A percentile compares a stretch with the other conserved stretches of the same genome.
These are phyloP conservation scores for Leptarthrus brevirostris DNA, from an alignment of 2,888 invertebrate species.

Conservation along the genomic window DNA sequence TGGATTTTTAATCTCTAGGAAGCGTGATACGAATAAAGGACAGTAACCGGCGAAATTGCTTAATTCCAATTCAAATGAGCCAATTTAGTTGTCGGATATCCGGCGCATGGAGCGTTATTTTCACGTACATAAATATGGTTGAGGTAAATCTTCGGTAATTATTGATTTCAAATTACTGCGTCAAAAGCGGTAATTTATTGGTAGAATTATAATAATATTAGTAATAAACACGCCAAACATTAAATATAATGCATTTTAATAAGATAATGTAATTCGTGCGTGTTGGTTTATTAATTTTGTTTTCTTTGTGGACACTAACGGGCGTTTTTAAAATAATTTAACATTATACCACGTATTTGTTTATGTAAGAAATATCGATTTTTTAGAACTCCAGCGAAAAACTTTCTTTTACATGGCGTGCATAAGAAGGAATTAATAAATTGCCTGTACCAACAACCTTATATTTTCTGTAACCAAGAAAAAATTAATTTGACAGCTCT, in stretches of 20 bases:
- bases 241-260: not conserved
- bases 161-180: not conserved
- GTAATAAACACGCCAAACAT: slow-evolving; percentile 21
- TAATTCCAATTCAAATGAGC: slow-evolving; percentile 52
- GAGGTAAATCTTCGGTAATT: slow-evolving; percentile 16
- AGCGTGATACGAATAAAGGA: not conserved
- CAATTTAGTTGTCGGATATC: slow-evolving; percentile 52
- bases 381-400: too few relatives aligned
- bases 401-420: too few relatives aligned
- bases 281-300: too few relatives aligned
- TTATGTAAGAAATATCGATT: too few relatives aligned
- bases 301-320: too few relatives aligned
- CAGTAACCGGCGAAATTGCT: slow-evolving; percentile 51
- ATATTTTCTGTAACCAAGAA: too few relatives aligned
- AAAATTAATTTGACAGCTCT: too few relatives aligned
- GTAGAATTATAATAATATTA: slow-evolving; percentile 5
- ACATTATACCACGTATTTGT: too few relatives aligned
- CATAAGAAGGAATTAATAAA: too few relatives aligned
- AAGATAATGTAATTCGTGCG: too few relatives aligned
- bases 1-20: not conserved
- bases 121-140: slow-evolving; percentile 17
- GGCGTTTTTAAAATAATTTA: too few relatives aligned
- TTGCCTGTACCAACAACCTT: too few relatives aligned
- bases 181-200: slow-evolving; percentile 4
- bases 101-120: slow-evolving; percentile 38